Conservation (phyloP, 1,140 invertebrate species). For the Rhagoletis zephyria region DNA sequence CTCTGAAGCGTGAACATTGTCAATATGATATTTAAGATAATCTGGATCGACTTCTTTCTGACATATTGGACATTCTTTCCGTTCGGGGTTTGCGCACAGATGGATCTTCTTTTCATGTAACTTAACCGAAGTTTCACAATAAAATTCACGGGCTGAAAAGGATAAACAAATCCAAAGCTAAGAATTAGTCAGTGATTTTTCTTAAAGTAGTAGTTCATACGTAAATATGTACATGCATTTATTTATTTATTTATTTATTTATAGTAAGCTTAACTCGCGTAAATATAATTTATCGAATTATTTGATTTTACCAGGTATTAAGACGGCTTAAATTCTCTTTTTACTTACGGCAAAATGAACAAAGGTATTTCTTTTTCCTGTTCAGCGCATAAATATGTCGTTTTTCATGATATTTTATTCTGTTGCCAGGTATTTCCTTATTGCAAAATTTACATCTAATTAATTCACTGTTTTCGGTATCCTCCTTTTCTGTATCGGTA, state of each 20-base stretch:
- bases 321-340: background rate
- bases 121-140: background rate
- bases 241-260: too few species aligned
- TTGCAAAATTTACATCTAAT: constrained; percentile 8
- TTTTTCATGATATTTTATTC: background rate
- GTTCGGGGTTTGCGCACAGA: background rate
- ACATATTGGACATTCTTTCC: constrained; percentile 17
- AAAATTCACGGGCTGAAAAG: background rate
- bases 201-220: background rate
- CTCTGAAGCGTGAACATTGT: constrained; percentile 1
- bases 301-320: background rate
- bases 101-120: constrained; percentile 13
- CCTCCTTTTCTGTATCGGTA: background rate
- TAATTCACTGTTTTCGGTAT: background rate
- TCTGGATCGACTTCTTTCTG: constrained; percentile 25
- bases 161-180: background rate
- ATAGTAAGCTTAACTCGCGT: too few species aligned
- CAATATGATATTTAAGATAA: background rate
- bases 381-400: constrained; percentile 4
- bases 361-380: background rate
- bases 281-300: background rate
- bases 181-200: background rate
- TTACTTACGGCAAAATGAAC: constrained; percentile 32
- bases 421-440: background rate
- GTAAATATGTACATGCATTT: background rate